These are phyloP conservation scores for Zonitis immaculata DNA, from an alignment of 2,888 invertebrate genomes.

Conservation along the genomic window DNA sequence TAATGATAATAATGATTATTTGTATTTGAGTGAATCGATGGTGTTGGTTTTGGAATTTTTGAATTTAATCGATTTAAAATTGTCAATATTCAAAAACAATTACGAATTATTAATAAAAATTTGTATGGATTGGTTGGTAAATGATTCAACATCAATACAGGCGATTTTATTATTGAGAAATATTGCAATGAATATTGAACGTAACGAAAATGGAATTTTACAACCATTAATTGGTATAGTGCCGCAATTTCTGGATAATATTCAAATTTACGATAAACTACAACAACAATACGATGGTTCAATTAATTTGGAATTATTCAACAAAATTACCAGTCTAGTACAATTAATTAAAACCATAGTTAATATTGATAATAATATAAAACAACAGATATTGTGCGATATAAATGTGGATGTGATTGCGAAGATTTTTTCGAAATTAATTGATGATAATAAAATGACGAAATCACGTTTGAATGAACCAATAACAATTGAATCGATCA, in stretches of 20 bases:
- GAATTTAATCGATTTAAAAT: slow-evolving; percentile 48
- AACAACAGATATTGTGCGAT: slow-evolving; percentile 42
- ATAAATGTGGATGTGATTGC: slow-evolving; percentile 45
- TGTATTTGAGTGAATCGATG: slow-evolving; percentile 48
- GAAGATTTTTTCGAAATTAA: slow-evolving; percentile 46
- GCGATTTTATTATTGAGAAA: slow-evolving; percentile 48
- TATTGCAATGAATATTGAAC: slow-evolving; percentile 42
- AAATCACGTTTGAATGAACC: slow-evolving; percentile 29
- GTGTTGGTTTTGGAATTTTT: slow-evolving; percentile 52
- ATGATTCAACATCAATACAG: slow-evolving; percentile 48
- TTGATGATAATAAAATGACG: slow-evolving; percentile 37
- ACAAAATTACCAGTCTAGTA: slow-evolving; percentile 49
- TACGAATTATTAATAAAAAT: slow-evolving; percentile 47
- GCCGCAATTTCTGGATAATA: slow-evolving; percentile 46
- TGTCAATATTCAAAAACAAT: slow-evolving; percentile 43
- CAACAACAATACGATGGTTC: slow-evolving; percentile 21
- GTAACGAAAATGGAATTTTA: slow-evolving; percentile 31
- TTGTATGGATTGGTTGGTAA: slow-evolving; percentile 51
- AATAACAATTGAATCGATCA: slow-evolving; percentile 45
- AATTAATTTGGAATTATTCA: slow-evolving; percentile 41
- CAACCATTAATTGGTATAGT: slow-evolving; percentile 41
- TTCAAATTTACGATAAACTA: slow-evolving; percentile 37
- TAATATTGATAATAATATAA: slow-evolving; percentile 26
- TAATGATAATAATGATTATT: slow-evolving; percentile 7
- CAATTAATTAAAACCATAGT: slow-evolving; percentile 50